Conservation (phyloP, 2,888 invertebrate genomes). For the Sphaeridia pumilis region DNA sequence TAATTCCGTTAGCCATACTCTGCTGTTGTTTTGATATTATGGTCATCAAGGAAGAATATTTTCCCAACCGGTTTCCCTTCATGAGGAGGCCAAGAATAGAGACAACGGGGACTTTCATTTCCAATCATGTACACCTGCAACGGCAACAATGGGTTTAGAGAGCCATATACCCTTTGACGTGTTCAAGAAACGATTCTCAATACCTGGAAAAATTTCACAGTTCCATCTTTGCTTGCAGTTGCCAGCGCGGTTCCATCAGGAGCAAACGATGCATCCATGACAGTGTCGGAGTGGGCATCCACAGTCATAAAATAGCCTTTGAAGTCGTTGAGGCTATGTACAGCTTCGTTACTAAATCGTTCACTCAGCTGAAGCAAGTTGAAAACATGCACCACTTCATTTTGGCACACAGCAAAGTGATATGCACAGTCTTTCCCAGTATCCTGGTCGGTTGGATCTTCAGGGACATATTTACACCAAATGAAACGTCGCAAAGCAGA, state of each 20-base stretch:
- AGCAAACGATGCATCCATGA: slow-evolving; percentile 78
- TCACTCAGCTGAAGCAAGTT: slow-evolving; percentile 44
- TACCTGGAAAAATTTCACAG: slow-evolving; percentile 80
- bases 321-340: slow-evolving; percentile 40
- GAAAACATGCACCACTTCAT: slow-evolving; percentile 50
- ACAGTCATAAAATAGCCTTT: slow-evolving; percentile 48
- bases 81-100: slow-evolving; percentile 91
- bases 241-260: slow-evolving; percentile 92
- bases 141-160: no score
- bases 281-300: slow-evolving; percentile 50
- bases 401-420: slow-evolving; percentile 68
- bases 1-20: no score
- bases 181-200: no score
- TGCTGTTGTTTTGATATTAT: slow-evolving; percentile 53
- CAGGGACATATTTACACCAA: slow-evolving; percentile 87
- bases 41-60: slow-evolving; percentile 87
- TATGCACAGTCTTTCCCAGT: slow-evolving; percentile 55
- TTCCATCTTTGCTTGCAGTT: slow-evolving; percentile 75
- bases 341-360: slow-evolving; percentile 42
- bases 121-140: slow-evolving; percentile 56
- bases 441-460: slow-evolving; percentile 43
- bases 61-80: slow-evolving; percentile 73
- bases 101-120: slow-evolving; percentile 58
- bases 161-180: no score
- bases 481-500: slow-evolving; percentile 54